phyloP scores from a whole-genome alignment of 2,888 invertebrate species.

The Barypeithes pellucidus region DNA sequence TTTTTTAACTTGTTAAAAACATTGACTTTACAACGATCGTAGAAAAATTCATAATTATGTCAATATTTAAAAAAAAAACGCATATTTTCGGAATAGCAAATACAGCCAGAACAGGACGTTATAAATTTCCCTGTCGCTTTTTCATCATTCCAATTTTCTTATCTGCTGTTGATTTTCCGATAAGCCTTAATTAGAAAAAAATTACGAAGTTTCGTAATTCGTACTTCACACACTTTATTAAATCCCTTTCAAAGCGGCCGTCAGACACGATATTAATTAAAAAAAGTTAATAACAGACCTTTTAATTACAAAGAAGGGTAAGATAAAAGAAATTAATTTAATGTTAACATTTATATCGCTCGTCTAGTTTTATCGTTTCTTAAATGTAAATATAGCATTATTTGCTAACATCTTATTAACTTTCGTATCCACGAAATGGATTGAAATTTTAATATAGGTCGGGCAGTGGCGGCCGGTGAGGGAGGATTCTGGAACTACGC shows the following conservation, averaged over 20 bases:
- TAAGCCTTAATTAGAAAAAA: background rate
- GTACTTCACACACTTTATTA: background rate
- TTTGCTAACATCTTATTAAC: conserved; percentile 21
- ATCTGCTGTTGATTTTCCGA: background rate
- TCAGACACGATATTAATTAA: conserved; percentile 13
- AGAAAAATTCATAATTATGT: too few relatives aligned
- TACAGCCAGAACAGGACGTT: too few relatives aligned
- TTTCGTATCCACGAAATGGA: conserved; percentile 22
- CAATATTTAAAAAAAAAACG: too few relatives aligned
- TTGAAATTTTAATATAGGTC: too few relatives aligned
- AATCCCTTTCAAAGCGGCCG: background rate
- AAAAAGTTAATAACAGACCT: conserved; percentile 5
- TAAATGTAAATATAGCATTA: background rate
- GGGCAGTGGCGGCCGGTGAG: too few relatives aligned
- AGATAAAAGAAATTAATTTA: conserved; percentile 7
- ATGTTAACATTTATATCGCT: background rate
- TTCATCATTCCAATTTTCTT: background rate
- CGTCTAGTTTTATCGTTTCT: background rate
- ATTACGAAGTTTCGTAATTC: background rate
- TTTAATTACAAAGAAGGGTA: background rate
- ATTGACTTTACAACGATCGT: too few relatives aligned
- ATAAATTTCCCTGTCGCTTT: too few relatives aligned
- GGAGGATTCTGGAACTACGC: too few relatives aligned
- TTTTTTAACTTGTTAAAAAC: too few relatives aligned
- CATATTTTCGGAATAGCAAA: too few relatives aligned